Conservation (phyloP, 2,888 invertebrate genomes). For the Meandrusa payeni region DNA sequence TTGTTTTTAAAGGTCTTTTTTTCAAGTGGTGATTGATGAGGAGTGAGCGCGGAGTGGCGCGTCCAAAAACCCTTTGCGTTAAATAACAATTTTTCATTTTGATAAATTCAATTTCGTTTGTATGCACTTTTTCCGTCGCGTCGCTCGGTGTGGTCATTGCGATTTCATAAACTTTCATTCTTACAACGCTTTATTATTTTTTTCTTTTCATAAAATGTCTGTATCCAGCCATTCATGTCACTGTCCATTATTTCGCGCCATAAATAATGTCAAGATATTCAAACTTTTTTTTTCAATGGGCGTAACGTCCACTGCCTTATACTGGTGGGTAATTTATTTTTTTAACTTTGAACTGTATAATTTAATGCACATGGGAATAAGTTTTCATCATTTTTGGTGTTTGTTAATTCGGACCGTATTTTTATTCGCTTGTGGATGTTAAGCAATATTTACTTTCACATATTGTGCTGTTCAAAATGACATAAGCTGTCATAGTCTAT, state of each 20-base stretch:
- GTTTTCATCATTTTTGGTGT: conserved; percentile 6
- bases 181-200: conserved; percentile 17
- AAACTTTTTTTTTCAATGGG: conserved; percentile 12
- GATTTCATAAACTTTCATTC: conserved; percentile 22
- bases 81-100: conserved; percentile 65
- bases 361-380: conserved; percentile 8
- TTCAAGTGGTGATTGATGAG: conserved; percentile 53
- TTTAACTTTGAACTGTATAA: conserved; percentile 34
- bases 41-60: conserved; percentile 44
- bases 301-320: conserved; percentile 19
- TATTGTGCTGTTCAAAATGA: neutral
- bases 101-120: conserved; percentile 46
- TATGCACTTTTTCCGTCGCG: conserved; percentile 33
- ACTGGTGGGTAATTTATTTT: conserved; percentile 59
- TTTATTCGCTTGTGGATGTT: too few relatives aligned
- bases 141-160: conserved; percentile 23
- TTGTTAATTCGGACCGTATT: too few relatives aligned
- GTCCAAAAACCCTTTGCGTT: conserved; percentile 48
- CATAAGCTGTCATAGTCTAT: too few relatives aligned
- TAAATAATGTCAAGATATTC: conserved; percentile 23
- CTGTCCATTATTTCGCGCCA: conserved; percentile 23
- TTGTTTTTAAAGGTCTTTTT: conserved; percentile 50
- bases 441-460: conserved; percentile 7
- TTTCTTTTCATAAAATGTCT: conserved; percentile 21
- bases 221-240: conserved; percentile 20